Percentiles rank a stretch among this genome's conserved stretches.
Evolutionary conservation across 1,140 invertebrate genomes (phyloP).

Genomic region (Octopus sinensis): DNA sequence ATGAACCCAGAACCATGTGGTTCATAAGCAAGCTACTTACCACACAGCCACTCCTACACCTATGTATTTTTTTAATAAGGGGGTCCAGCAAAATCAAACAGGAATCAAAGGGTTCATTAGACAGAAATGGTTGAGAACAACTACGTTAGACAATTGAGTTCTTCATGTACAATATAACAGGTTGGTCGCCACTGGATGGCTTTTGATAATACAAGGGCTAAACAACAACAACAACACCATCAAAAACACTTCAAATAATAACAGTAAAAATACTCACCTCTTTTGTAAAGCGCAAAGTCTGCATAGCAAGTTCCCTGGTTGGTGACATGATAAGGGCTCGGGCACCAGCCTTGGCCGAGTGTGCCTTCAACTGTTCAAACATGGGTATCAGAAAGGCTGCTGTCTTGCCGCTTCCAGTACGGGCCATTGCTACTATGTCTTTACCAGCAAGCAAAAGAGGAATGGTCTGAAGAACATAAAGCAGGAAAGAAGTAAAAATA

Average conservation of each 20-base stretch:
- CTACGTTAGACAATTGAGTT: too few relatives aligned
- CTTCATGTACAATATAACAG: neutral
- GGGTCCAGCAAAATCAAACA: too few relatives aligned
- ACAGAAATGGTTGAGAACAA: too few relatives aligned
- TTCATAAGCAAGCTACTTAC: too few relatives aligned
- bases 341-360: constrained; percentile 72
- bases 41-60: too few relatives aligned
- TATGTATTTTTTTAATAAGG: too few relatives aligned
- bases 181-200: neutral
- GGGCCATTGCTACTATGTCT: constrained; percentile 98
- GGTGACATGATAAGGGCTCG: constrained; percentile 89
- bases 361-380: constrained; percentile 82
- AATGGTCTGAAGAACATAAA: constrained; percentile 70
- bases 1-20: too few relatives aligned
- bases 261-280: constrained; percentile 61
- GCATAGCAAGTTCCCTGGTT: constrained; percentile 90
- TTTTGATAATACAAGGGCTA: neutral
- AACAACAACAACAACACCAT: neutral
- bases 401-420: constrained; percentile 93
- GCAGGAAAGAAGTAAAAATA: too few relatives aligned
- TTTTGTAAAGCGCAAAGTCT: constrained; percentile 91
- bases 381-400: constrained; percentile 97
- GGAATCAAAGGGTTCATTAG: too few relatives aligned
- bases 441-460: constrained; percentile 87
- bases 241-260: neutral